phyloP scores from a whole-genome alignment of 2,888 invertebrate genomes.

The Idaea aversata region DNA sequence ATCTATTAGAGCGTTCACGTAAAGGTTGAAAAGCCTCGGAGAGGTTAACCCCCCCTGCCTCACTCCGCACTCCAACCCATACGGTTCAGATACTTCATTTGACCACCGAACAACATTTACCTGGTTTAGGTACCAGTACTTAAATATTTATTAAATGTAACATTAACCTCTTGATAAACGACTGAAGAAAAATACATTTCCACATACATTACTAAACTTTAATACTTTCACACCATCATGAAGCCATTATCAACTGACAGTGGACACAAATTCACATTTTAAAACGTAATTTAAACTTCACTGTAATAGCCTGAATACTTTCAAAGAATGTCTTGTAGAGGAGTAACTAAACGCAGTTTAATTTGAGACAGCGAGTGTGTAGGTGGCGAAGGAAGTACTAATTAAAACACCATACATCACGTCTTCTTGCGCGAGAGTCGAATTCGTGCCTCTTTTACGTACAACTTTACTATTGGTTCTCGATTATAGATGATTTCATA shows the following conservation, averaged over 20 bases:
- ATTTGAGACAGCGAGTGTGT: constrained; percentile 12
- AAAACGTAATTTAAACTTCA: neutral
- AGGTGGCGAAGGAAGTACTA: constrained; percentile 59
- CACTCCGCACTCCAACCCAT: no score
- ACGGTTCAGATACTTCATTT: no score
- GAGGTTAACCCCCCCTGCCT: no score
- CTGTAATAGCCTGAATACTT: neutral
- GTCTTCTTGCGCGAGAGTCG: constrained; percentile 41
- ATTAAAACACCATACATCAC: constrained; percentile 77
- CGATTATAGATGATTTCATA: constrained; percentile 5
- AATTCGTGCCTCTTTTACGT: constrained; percentile 49
- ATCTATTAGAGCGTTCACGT: no score
- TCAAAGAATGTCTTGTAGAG: neutral
- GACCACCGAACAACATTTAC: no score
- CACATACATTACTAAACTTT: neutral
- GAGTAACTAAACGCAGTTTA: neutral
- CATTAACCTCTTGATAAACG: neutral
- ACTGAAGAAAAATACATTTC: neutral
- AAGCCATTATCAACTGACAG: neutral
- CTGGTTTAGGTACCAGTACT: no score
- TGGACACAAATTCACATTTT: neutral
- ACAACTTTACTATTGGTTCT: constrained; percentile 34
- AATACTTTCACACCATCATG: neutral
- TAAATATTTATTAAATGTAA: no score
- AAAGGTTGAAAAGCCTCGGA: no score